Evolutionary conservation across 2,797 vertebrate species (phyloP).

Genomic region (Mycteria americana): DNA sequence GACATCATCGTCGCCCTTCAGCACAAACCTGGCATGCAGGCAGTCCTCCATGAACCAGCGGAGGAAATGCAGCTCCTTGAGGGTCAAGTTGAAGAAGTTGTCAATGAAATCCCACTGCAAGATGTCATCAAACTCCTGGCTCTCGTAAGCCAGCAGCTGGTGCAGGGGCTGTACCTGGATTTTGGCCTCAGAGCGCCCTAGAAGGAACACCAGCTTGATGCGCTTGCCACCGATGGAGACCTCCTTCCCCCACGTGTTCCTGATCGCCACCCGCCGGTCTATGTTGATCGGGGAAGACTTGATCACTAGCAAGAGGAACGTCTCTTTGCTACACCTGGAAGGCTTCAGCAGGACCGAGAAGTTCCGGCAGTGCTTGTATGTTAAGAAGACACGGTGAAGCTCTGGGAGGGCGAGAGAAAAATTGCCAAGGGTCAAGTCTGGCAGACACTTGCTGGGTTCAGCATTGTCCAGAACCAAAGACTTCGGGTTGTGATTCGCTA

Average conservation of each 20-base stretch:
- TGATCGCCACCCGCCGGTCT: slow-evolving; percentile 72
- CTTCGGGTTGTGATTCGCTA: neutral
- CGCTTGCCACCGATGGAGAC: neutral
- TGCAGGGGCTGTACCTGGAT: slow-evolving; percentile 48
- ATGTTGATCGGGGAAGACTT: slow-evolving; percentile 76
- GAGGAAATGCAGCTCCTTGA: slow-evolving; percentile 81
- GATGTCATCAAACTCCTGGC: slow-evolving; percentile 72
- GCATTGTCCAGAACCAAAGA: neutral
- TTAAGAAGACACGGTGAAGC: slow-evolving; percentile 73
- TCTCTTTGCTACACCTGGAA: slow-evolving; percentile 60
- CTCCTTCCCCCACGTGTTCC: slow-evolving; percentile 76
- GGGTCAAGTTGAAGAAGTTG: slow-evolving; percentile 80
- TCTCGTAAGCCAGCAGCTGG: slow-evolving; percentile 75
- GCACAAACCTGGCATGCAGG: slow-evolving; percentile 55
- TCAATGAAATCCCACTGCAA: slow-evolving; percentile 81
- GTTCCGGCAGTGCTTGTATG: slow-evolving; percentile 76
- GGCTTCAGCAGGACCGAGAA: slow-evolving; percentile 73
- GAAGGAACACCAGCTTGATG: slow-evolving; percentile 75
- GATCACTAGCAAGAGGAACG: slow-evolving; percentile 75
- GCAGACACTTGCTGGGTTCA: slow-evolving; percentile 40
- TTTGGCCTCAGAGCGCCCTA: slow-evolving; percentile 56
- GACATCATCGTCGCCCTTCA: slow-evolving; percentile 80
- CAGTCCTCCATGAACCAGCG: slow-evolving; percentile 74
- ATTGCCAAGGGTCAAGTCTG: slow-evolving; percentile 33
- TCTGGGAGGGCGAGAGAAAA: slow-evolving; percentile 60